These are phyloP conservation scores for Dynastes tityus DNA, from an alignment of 2,888 invertebrate species.

Conservation along the genomic window DNA sequence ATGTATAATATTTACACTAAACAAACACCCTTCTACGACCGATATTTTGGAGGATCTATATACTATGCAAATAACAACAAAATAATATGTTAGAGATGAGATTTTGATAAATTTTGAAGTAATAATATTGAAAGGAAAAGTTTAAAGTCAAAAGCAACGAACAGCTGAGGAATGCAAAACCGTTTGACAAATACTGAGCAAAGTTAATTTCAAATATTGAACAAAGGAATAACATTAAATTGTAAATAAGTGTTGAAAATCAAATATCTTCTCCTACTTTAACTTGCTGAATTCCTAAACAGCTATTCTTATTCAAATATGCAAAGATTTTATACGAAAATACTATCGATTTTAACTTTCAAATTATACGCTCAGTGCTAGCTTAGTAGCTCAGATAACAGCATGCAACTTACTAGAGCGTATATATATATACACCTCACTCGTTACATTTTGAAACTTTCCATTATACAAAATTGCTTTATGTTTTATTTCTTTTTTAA, in stretches of 20 bases:
- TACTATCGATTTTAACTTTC: conserved; percentile 46
- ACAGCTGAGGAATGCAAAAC: not conserved
- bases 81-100: no score
- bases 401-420: not conserved
- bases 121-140: no score
- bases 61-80: no score
- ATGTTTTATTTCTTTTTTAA: conserved; percentile 26
- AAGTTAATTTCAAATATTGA: conserved; percentile 39
- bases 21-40: not conserved
- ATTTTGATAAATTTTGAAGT: no score
- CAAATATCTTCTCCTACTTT: conserved; percentile 34
- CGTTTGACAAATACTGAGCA: conserved; percentile 25
- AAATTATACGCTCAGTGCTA: conserved; percentile 18
- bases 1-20: conserved; percentile 8
- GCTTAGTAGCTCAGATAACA: conserved; percentile 18
- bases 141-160: not conserved
- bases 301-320: conserved; percentile 44
- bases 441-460: conserved; percentile 33
- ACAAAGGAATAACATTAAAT: conserved; percentile 37
- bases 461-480: conserved; percentile 38
- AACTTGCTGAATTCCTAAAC: conserved; percentile 39
- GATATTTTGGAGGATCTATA: not conserved
- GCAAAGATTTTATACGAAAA: conserved; percentile 46
- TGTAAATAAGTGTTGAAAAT: conserved; percentile 46
- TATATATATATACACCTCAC: not conserved